Evolutionary conservation across 2,888 invertebrate genomes (phyloP), one percentile per base, ranked within the genome.

Genomic region (Stenurella melanura): DNA sequence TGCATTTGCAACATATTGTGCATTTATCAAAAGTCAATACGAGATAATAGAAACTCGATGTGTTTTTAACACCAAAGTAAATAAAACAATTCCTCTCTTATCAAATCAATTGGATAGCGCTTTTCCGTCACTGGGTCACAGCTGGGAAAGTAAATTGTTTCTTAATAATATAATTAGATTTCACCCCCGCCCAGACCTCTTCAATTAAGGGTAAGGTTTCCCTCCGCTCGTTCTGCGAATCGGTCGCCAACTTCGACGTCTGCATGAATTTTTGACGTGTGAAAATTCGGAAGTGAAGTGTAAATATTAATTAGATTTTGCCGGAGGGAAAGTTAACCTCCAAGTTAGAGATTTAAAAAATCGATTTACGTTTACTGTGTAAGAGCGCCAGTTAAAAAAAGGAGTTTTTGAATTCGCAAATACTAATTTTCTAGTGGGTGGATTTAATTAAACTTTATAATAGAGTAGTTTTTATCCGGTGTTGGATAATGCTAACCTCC

Each of bases 121-220:
- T 42, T 19, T 42, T 58, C 15, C 50, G 19, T 21, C 19, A 58
- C 19, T 58, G 58, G 19, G 58, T 19, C 58, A 58, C 58, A 58
- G 58, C 58, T 58, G 58, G 19, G 11, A n/a, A 50, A 42, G 50
- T 70, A 58, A 60, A 21, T 54, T 67, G 21, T 67, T 67, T 42
- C 50, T 42, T 38, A 66, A 66, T 42, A 50, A 66, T 66, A 50
- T 66, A 58, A 58, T 58, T 19, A 58, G 58, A 58, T 58, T 58
- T 58, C 21, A 19, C 58, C 58, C 54, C 21, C 58, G 5, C 21
- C 21, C 58, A 11, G 21, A 19, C 21, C 21, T 19, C 58, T 12
- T 58, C 58, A 58, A 58, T 58, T 19, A 58, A 18, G 58, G 19
- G 19, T 58, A 58, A 58, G 58, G 58, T 58, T 58, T 58, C 58